These are phyloP conservation scores for Ormyrus pomaceus DNA, from an alignment of 2,888 invertebrate genomes.

Conservation along the genomic window DNA sequence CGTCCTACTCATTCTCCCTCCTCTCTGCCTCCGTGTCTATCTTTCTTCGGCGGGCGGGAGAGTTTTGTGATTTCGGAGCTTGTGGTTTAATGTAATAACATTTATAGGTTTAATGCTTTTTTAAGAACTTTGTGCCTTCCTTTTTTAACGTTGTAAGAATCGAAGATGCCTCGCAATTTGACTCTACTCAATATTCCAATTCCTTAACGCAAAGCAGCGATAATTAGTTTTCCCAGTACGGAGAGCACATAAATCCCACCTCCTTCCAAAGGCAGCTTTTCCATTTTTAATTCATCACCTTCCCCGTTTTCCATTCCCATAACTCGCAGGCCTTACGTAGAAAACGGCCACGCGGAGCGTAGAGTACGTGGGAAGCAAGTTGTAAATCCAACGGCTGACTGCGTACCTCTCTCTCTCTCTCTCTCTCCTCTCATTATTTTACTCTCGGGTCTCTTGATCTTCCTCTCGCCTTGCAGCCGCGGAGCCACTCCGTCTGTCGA, in stretches of 20 bases:
- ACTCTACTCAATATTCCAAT: too few relatives aligned
- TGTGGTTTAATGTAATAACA: too few relatives aligned
- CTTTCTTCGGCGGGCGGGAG: too few relatives aligned
- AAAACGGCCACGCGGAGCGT: slow-evolving; percentile 4
- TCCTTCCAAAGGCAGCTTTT: too few relatives aligned
- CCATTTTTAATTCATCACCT: neutral
- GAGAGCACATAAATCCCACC: too few relatives aligned
- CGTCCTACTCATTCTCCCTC: slow-evolving; percentile 56
- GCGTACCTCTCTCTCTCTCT: slow-evolving; percentile 27
- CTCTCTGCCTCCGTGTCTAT: slow-evolving; percentile 48
- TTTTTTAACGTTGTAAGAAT: too few relatives aligned
- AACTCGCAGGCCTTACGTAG: neutral
- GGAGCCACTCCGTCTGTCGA: slow-evolving; percentile 66
- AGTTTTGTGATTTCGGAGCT: too few relatives aligned
- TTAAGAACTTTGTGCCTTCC: too few relatives aligned
- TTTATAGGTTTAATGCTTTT: too few relatives aligned
- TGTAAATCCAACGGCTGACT: slow-evolving; percentile 19
- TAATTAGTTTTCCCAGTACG: too few relatives aligned
- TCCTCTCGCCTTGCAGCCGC: slow-evolving; percentile 28
- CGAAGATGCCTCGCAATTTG: too few relatives aligned
- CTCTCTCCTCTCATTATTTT: slow-evolving; percentile 45
- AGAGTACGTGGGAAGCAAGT: slow-evolving; percentile 8
- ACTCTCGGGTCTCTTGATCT: slow-evolving; percentile 48
- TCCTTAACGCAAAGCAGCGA: too few relatives aligned
- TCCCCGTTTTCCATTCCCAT: neutral